A percentile compares a stretch with the other conserved stretches of the same genome.
phyloP scores from a whole-genome alignment of 2,888 invertebrate species.

The Clunio marinus region DNA sequence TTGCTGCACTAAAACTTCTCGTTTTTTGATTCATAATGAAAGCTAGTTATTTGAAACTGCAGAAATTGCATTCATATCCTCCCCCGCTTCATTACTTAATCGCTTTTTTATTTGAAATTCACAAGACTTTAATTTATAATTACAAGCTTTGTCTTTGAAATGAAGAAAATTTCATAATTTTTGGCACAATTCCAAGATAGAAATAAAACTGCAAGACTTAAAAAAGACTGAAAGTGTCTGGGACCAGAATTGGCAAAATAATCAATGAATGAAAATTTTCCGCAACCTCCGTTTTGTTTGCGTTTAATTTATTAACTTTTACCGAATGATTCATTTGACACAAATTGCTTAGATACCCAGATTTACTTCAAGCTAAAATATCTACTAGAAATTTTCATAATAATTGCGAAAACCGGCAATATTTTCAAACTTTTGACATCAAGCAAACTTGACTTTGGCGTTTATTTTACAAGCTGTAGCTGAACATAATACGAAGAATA shows the following conservation, averaged over 20 bases:
- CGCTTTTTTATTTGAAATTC: constrained; percentile 1
- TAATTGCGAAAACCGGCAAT: too few species aligned
- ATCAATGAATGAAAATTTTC: constrained; percentile 35
- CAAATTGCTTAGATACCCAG: not conserved
- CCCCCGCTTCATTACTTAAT: constrained; percentile 33
- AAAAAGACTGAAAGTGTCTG: not conserved
- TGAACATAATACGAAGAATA: too few species aligned
- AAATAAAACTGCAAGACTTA: constrained; percentile 1
- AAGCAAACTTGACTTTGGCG: too few species aligned
- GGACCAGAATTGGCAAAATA: constrained; percentile 5
- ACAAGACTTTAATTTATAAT: not conserved
- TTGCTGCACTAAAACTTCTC: not conserved
- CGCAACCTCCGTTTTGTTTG: not conserved
- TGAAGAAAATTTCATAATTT: constrained; percentile 25
- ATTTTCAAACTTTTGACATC: too few species aligned
- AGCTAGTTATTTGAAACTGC: not conserved
- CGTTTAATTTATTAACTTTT: constrained; percentile 4
- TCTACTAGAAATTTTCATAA: too few species aligned
- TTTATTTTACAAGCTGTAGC: too few species aligned
- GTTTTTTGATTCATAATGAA: not conserved
- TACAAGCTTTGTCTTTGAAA: not conserved
- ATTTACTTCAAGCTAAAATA: not conserved
- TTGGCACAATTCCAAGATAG: constrained; percentile 8
- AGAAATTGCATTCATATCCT: constrained; percentile 26
- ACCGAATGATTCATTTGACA: constrained; percentile 11